These are phyloP conservation scores for Rhodeus uyekii DNA, from an alignment of 2,797 vertebrate species.

Conservation along the genomic window DNA sequence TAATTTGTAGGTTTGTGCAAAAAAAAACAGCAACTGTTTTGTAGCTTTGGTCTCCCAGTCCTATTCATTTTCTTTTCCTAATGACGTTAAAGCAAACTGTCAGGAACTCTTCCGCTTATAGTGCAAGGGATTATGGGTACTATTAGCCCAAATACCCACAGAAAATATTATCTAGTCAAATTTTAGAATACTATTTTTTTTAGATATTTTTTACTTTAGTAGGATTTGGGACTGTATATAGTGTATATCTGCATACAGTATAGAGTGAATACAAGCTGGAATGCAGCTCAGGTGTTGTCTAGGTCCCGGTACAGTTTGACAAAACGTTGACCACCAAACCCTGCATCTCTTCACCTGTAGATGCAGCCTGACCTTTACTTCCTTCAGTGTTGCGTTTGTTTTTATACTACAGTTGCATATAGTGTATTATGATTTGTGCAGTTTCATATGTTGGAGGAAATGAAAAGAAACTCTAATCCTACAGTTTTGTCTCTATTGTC, in stretches of 20 bases:
- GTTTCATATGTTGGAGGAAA: slow-evolving; percentile 17
- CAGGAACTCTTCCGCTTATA: background rate
- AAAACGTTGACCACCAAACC: background rate
- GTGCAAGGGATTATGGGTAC: background rate
- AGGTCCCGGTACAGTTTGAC: background rate
- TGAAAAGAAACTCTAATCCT: background rate
- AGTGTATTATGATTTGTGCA: background rate
- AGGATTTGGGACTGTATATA: background rate
- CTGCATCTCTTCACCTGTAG: background rate
- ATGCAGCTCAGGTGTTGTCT: background rate
- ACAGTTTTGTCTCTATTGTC: slow-evolving; percentile 18
- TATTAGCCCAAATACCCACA: background rate
- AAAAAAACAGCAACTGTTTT: background rate
- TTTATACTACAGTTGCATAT: background rate
- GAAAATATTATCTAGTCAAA: background rate
- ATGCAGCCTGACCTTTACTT: background rate
- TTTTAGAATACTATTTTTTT: background rate
- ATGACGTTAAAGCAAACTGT: background rate
- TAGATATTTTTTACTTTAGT: no score
- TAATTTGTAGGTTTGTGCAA: background rate
- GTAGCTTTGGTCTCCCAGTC: background rate
- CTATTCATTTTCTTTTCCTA: background rate
- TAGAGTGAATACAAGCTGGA: background rate
- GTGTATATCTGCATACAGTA: background rate
- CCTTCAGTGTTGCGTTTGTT: background rate